These are phyloP conservation scores for Cerastoderma edule DNA, from an alignment of 2,888 invertebrate genomes.

Conservation along the genomic window DNA sequence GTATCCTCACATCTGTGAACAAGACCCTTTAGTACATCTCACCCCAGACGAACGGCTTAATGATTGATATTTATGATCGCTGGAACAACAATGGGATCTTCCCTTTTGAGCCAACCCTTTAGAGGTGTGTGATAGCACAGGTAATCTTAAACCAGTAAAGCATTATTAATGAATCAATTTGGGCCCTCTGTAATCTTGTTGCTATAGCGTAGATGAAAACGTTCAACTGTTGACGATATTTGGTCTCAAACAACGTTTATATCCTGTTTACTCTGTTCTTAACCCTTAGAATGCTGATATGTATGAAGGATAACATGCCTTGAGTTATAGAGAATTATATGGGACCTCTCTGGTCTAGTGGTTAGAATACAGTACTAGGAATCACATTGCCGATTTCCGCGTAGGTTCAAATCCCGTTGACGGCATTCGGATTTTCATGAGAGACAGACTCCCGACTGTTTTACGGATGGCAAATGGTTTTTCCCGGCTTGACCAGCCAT, in stretches of 20 bases:
- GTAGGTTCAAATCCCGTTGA: not conserved
- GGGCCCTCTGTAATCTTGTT: not conserved
- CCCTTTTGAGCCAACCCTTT: constrained; percentile 2
- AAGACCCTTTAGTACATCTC: too few species aligned
- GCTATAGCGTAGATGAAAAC: not conserved
- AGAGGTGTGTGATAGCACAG: constrained; percentile 13
- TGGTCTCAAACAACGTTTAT: constrained; percentile 4
- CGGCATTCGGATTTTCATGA: not conserved
- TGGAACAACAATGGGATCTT: not conserved
- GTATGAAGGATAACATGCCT: not conserved
- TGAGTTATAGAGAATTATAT: not conserved
- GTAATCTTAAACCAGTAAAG: not conserved
- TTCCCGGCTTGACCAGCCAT: too few species aligned
- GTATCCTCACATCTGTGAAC: too few species aligned
- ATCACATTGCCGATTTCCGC: not conserved
- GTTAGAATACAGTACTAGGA: not conserved
- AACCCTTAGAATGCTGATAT: not conserved
- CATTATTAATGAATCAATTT: not conserved
- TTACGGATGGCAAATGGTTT: too few species aligned
- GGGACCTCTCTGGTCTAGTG: not conserved
- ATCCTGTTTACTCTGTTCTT: not conserved
- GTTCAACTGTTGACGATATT: not conserved
- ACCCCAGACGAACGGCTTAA: too few species aligned
- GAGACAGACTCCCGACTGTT: too few species aligned
- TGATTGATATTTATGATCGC: constrained; percentile 16